A percentile compares a stretch with the other conserved stretches of the same genome.
Conservation (phyloP, 2,113 vertebrate species). For the Raja brachyura region DNA sequence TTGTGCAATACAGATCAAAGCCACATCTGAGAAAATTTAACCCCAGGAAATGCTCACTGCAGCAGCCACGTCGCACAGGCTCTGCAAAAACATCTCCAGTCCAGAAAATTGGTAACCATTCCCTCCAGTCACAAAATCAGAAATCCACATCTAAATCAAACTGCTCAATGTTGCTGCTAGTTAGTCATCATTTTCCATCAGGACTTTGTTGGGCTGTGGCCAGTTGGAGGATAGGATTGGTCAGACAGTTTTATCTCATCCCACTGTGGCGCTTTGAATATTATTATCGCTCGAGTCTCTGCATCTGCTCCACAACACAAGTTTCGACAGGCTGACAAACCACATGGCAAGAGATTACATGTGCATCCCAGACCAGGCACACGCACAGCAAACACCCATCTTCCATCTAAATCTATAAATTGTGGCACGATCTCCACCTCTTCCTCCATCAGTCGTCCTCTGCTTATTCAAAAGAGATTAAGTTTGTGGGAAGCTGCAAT, state of each 20-base stretch:
- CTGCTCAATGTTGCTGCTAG: background rate
- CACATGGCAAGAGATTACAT: background rate
- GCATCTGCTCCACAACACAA: background rate
- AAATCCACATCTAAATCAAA: background rate
- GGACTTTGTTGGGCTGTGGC: background rate
- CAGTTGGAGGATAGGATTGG: background rate
- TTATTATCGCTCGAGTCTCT: background rate
- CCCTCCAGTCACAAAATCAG: background rate
- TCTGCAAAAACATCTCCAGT: background rate
- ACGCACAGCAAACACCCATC: background rate
- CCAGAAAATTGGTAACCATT: background rate
- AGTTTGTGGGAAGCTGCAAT: background rate
- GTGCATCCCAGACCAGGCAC: background rate
- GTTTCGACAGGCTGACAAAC: background rate
- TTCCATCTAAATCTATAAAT: background rate
- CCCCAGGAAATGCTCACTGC: background rate
- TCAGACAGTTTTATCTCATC: background rate
- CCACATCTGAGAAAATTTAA: background rate
- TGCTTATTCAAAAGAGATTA: slow-evolving; percentile 6
- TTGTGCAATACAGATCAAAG: background rate
- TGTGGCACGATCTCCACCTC: background rate
- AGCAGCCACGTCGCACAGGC: background rate
- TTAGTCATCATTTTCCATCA: background rate
- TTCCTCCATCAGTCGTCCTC: background rate
- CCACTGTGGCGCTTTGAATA: background rate